Percentiles rank a stretch among this genome's conserved stretches.
These are phyloP conservation scores for Eubasilissa splendida DNA, from an alignment of 2,888 invertebrate genomes.

Conservation along the genomic window DNA sequence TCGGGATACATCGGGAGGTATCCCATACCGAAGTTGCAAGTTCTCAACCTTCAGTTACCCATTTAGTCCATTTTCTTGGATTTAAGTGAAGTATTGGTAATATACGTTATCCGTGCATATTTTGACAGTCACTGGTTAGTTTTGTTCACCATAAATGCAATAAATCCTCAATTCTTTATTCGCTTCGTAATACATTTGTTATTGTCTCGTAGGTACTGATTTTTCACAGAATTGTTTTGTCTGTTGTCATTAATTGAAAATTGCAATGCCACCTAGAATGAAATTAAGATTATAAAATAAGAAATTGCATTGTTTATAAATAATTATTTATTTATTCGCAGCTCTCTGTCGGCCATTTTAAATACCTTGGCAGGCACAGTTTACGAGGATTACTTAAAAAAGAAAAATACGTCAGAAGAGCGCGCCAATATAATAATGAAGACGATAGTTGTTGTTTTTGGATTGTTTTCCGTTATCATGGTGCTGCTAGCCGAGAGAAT, in stretches of 20 bases:
- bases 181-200: too few relatives aligned
- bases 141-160: too few relatives aligned
- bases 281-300: background rate
- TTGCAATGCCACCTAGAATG: background rate
- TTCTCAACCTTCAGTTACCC: too few relatives aligned
- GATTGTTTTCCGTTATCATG: constrained; percentile 59
- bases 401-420: constrained; percentile 62
- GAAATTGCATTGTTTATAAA: background rate
- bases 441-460: constrained; percentile 61
- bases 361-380: constrained; percentile 71
- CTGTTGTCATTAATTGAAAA: background rate
- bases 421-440: constrained; percentile 60
- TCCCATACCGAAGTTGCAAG: too few relatives aligned
- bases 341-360: constrained; percentile 71
- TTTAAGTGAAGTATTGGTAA: too few relatives aligned
- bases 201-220: background rate
- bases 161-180: too few relatives aligned
- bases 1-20: too few relatives aligned
- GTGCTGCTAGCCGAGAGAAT: constrained; percentile 62
- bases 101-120: too few relatives aligned
- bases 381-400: constrained; percentile 67
- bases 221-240: background rate
- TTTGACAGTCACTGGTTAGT: too few relatives aligned
- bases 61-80: too few relatives aligned
- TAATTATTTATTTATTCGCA: constrained; percentile 58